phyloP scores from a whole-genome alignment of 2,797 vertebrate genomes.

The Poeciliopsis turneri region DNA sequence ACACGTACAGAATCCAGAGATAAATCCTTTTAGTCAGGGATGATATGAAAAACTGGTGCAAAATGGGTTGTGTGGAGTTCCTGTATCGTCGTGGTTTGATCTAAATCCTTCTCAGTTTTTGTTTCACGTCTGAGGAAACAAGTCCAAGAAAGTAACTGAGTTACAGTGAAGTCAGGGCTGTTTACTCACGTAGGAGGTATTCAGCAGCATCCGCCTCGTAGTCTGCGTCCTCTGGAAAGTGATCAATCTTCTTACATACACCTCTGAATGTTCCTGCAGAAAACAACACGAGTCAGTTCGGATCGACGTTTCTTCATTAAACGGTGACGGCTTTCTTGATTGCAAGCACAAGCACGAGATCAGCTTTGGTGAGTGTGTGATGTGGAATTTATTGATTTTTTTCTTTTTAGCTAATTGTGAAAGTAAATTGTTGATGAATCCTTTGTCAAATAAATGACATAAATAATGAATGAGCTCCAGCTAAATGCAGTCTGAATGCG shows the following conservation, averaged over 20 bases:
- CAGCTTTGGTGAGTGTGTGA: not conserved
- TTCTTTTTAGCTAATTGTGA: not conserved
- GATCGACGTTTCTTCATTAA: not conserved
- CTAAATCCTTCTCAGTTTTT: not conserved
- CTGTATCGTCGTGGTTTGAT: not conserved
- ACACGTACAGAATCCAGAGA: not conserved
- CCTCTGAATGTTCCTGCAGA: slow-evolving; percentile 92
- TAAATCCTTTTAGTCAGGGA: not conserved
- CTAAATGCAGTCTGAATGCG: not conserved
- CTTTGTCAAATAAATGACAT: not conserved
- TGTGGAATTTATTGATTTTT: not conserved
- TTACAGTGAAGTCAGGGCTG: not conserved
- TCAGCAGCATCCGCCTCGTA: slow-evolving; percentile 97
- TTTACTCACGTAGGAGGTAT: slow-evolving; percentile 92
- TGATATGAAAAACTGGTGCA: not conserved
- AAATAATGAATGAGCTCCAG: not conserved
- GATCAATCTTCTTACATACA: slow-evolving; percentile 98
- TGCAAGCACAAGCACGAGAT: not conserved
- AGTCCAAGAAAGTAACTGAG: not conserved
- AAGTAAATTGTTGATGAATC: not conserved
- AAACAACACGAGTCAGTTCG: slow-evolving; percentile 30
- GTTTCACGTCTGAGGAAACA: not conserved
- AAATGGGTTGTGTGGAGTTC: not conserved
- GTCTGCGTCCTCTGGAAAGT: slow-evolving; percentile 97
- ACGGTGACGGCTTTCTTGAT: not conserved